phyloP scores from a whole-genome alignment of 2,113 vertebrate genomes.

The Pica pica region DNA sequence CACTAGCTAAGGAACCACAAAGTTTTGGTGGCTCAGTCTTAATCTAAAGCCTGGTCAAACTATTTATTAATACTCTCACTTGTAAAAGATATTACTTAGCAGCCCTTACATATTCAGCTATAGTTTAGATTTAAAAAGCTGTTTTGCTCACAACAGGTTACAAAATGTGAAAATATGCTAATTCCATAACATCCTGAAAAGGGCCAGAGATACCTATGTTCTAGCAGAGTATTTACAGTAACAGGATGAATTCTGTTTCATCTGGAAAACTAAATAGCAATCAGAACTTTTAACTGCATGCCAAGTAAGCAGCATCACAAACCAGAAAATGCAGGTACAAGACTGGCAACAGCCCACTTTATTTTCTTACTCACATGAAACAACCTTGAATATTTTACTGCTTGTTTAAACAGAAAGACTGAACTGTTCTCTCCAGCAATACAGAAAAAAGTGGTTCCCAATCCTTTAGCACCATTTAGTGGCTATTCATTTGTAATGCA shows the following conservation, averaged over 20 bases:
- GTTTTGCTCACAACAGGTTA: neutral
- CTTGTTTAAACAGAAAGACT: neutral
- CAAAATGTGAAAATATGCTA: neutral
- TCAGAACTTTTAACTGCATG: neutral
- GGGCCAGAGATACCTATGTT: neutral
- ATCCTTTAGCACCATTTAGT: constrained; percentile 56
- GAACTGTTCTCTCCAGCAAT: neutral
- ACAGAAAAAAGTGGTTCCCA: neutral
- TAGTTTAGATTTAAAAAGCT: neutral
- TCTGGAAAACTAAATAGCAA: neutral
- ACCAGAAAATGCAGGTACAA: neutral
- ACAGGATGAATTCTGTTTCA: neutral
- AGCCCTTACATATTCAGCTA: neutral
- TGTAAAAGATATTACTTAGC: neutral
- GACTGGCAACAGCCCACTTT: neutral
- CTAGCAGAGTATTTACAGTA: neutral
- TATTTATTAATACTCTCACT: neutral
- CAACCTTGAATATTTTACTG: neutral
- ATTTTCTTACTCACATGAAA: neutral
- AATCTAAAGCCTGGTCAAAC: neutral
- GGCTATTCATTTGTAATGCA: constrained; percentile 26
- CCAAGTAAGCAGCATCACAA: neutral
- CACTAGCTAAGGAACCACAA: neutral
- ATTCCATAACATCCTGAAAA: neutral
- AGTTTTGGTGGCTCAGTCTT: neutral